Percentiles rank a stretch among this genome's conserved stretches.
Conservation (phyloP, 2,797 vertebrate species). For the Chelon labrosus region DNA sequence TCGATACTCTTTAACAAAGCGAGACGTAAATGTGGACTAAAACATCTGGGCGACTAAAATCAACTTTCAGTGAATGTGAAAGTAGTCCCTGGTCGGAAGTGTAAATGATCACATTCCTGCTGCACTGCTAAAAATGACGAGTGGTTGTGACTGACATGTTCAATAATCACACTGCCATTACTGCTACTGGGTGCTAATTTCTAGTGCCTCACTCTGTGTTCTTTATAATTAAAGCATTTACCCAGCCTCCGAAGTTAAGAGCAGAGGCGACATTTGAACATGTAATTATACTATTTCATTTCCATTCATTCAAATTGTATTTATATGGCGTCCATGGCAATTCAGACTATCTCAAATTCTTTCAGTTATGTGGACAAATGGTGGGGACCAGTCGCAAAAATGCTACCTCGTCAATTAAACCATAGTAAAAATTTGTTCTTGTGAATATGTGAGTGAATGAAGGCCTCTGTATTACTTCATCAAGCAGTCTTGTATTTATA, state of each 20-base stretch:
- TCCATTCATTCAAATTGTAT: no score
- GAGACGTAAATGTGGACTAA: not conserved
- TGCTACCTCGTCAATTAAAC: conserved; percentile 36
- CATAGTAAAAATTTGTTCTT: not conserved
- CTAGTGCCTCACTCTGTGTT: conserved; percentile 2
- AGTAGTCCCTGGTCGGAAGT: conserved; percentile 3
- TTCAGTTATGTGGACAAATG: not conserved
- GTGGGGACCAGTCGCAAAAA: conserved; percentile 14
- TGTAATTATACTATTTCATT: conserved; percentile 1
- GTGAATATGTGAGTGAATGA: conserved; percentile 3
- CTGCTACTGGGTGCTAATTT: conserved; percentile 19
- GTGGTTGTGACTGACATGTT: conserved; percentile 35
- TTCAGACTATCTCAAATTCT: no score
- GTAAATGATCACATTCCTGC: conserved; percentile 6
- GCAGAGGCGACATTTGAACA: conserved; percentile 15
- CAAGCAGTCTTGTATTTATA: conserved; percentile 6
- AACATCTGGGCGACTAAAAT: not conserved
- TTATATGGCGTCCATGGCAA: no score
- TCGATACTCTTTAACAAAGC: not conserved
- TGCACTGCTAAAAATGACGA: conserved; percentile 29
- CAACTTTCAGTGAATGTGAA: conserved; percentile 23
- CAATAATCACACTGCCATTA: conserved; percentile 56
- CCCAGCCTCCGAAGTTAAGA: conserved; percentile 10
- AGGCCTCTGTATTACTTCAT: not conserved
- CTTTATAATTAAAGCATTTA: conserved; percentile 44